A percentile compares a stretch with the other conserved stretches of the same genome.
These are phyloP conservation scores for Porites australiensis DNA, from an alignment of 64 coral and sea anemone genomes.

Conservation along the genomic window DNA sequence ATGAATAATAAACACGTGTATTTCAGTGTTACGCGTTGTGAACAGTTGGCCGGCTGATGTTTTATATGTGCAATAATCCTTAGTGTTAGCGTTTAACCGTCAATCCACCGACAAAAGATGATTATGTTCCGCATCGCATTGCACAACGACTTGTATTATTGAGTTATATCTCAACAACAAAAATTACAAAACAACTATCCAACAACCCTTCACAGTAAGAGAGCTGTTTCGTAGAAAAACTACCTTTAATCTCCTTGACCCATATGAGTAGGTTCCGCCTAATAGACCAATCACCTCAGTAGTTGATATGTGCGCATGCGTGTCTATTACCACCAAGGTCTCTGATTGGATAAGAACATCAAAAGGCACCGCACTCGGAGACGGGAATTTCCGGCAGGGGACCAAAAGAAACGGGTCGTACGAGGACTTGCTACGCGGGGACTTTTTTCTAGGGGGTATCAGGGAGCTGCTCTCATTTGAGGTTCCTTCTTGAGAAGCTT, in stretches of 20 bases:
- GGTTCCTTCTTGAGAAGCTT: not conserved
- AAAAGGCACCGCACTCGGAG: slow-evolving; percentile 74
- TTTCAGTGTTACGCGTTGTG: too few species aligned
- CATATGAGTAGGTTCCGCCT: slow-evolving; percentile 76
- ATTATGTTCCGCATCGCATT: too few species aligned
- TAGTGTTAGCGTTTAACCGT: too few species aligned
- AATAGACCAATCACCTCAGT: slow-evolving; percentile 92
- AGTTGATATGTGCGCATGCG: slow-evolving; percentile 89
- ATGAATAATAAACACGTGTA: too few species aligned
- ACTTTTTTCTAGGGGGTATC: slow-evolving; percentile 29
- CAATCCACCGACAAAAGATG: too few species aligned
- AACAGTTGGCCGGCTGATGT: too few species aligned
- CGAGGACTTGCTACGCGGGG: slow-evolving; percentile 51
- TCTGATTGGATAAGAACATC: slow-evolving; percentile 82
- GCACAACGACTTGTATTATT: too few species aligned
- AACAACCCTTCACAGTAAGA: too few species aligned
- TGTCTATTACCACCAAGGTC: slow-evolving; percentile 86
- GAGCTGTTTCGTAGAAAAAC: too few species aligned
- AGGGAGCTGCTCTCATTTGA: not conserved
- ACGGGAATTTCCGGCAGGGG: slow-evolving; percentile 81
- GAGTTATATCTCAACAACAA: too few species aligned
- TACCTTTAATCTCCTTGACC: slow-evolving; percentile 72
- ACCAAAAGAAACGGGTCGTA: slow-evolving; percentile 91
- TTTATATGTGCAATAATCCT: too few species aligned
- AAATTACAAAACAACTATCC: too few species aligned